phyloP scores from a whole-genome alignment of 2,797 vertebrate genomes.

The Cottoperca gobio region DNA sequence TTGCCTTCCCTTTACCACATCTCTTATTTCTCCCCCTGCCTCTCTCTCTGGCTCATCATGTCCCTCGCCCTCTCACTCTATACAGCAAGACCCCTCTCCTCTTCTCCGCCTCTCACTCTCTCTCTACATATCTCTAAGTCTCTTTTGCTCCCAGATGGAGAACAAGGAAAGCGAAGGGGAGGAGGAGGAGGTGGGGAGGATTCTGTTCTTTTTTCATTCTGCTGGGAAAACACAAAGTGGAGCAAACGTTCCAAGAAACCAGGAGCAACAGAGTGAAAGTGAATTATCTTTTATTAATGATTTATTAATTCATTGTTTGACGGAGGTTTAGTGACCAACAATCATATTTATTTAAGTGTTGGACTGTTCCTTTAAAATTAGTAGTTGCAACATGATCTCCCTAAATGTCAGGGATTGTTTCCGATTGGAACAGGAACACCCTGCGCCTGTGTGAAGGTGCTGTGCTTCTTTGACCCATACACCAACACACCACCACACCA shows the following conservation, averaged over 20 bases:
- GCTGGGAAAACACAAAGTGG: constrained; percentile 76
- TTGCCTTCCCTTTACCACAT: constrained; percentile 21
- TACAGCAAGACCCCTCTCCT: not conserved
- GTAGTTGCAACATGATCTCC: too few species aligned
- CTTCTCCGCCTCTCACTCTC: not conserved
- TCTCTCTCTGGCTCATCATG: not conserved
- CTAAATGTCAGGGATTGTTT: too few species aligned
- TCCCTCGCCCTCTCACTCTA: not conserved
- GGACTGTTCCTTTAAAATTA: not conserved
- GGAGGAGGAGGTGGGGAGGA: constrained; percentile 20
- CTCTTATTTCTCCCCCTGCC: constrained; percentile 7
- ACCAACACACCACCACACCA: too few species aligned
- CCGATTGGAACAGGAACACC: too few species aligned
- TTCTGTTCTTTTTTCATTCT: constrained; percentile 74
- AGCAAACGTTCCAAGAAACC: constrained; percentile 62
- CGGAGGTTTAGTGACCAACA: not conserved
- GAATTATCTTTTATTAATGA: too few species aligned
- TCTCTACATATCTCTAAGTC: not conserved
- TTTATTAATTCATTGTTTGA: not conserved
- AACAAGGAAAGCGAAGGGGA: constrained; percentile 16
- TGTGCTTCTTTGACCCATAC: too few species aligned
- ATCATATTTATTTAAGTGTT: not conserved
- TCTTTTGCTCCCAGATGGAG: constrained; percentile 31
- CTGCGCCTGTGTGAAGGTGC: too few species aligned
- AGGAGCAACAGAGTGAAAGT: constrained; percentile 44